These are phyloP conservation scores for Cephus spinipes DNA, from an alignment of 2,888 invertebrate species.

Conservation along the genomic window DNA sequence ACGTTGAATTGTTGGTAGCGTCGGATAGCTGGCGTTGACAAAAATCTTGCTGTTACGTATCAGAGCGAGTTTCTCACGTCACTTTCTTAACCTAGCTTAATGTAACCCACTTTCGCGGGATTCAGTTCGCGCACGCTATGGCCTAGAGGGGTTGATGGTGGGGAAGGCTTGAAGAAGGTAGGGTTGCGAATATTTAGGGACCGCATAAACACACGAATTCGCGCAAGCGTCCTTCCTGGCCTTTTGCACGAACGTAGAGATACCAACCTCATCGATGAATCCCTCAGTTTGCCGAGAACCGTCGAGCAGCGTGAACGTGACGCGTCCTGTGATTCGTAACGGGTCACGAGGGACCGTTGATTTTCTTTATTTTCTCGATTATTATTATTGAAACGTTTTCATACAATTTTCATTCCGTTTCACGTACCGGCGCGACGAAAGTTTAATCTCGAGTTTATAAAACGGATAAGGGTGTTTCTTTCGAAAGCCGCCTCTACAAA, in stretches of 20 bases:
- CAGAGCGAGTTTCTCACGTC: background rate
- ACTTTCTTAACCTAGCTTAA: slow-evolving; percentile 31
- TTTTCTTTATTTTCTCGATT: no score
- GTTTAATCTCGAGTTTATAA: no score
- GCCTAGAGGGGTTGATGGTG: background rate
- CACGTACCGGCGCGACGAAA: no score
- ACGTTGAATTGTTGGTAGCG: no score
- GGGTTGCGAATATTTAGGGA: slow-evolving; percentile 1
- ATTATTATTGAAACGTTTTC: no score
- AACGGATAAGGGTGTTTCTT: no score
- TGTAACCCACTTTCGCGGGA: slow-evolving; percentile 31
- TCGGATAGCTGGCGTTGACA: no score
- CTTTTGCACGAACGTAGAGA: background rate
- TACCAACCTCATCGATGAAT: background rate
- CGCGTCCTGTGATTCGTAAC: background rate
- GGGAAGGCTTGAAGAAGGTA: slow-evolving; percentile 4
- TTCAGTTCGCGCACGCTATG: slow-evolving; percentile 11
- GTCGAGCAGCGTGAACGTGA: background rate
- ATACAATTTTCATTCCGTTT: no score
- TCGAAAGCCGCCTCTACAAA: no score
- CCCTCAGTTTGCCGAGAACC: slow-evolving; percentile 1
- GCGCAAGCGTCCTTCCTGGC: background rate
- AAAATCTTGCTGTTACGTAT: no score
- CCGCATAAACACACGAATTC: background rate
- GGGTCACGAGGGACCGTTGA: no score